Base-by-base conservation (phyloP, 1,140 invertebrate genomes). In the Leptopilina clavipes region DNA sequence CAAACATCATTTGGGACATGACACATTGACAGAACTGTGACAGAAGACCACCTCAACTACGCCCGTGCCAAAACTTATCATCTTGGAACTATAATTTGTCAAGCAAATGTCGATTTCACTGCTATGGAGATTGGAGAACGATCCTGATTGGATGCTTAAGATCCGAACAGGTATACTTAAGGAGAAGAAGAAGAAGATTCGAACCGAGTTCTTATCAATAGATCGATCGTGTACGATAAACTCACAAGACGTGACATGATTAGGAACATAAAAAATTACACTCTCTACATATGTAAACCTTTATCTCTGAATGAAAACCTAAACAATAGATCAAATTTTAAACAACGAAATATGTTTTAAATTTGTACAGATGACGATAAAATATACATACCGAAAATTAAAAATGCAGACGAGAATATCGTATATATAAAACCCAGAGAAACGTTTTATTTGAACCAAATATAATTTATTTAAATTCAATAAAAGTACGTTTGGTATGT, bases 11-110 rank as follows among this genome's bases (percentile, higher is more conserved):
- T n/a, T n/a, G n/a, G 79, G 70, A 37, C 76, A 54, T 84, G 82
- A 81, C 83, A 80, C 37, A 81, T 83, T 82, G 83, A 85, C 82
- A 84, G 79, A 76, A 75, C 73, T 54, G 71, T 79, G 83, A 85
- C 76, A 72, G 56, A 59, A 79, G 85, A 86, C 83, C 84, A 85
- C 84, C 84, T 80, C 74, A 72, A 56, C 77, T 77, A 80, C 79
- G 71, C 79, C 45, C 71, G 76, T 75, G 76, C 76, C 76, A 79
- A 79, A 44, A 12, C 75, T 76, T 74, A 78, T 83, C 80, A 85
- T 85, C 83, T 81, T 10, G 77, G 78, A 80, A 80, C 78, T 45
- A 83, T 76, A 85, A 84, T 85, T 84, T 84, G 83, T 85, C 83
- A 85, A 83, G 78, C 48, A 25, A 18, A 79, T 79, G 70, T 76